Evolutionary conservation across 2,888 invertebrate genomes (phyloP).

Genomic region (Anodontia alba): DNA sequence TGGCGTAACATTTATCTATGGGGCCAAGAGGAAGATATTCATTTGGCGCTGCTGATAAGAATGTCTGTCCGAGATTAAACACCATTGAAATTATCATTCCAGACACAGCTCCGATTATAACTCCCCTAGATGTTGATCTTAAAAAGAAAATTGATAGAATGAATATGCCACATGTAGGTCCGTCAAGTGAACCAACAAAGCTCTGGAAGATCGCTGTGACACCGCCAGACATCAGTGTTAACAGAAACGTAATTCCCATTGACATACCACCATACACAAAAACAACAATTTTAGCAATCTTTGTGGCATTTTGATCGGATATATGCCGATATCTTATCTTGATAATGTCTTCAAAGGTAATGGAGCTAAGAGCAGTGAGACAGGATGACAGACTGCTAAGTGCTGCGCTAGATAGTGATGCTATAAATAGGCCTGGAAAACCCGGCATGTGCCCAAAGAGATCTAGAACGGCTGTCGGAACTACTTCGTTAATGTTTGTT

Average conservation of each 20-base stretch:
- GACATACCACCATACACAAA: slow-evolving; percentile 29
- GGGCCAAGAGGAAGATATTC: not conserved
- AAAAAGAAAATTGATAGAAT: slow-evolving; percentile 26
- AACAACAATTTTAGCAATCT: slow-evolving; percentile 26
- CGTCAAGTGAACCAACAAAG: slow-evolving; percentile 37
- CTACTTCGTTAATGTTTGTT: slow-evolving; percentile 34
- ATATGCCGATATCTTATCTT: slow-evolving; percentile 23
- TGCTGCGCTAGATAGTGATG: slow-evolving; percentile 41
- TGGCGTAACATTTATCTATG: not conserved
- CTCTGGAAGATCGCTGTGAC: slow-evolving; percentile 18
- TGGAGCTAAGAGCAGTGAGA: slow-evolving; percentile 7
- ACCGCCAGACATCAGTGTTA: not conserved
- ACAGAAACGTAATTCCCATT: slow-evolving; percentile 21
- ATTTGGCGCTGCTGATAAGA: not conserved
- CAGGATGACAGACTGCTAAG: slow-evolving; percentile 39
- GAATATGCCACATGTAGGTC: slow-evolving; percentile 35
- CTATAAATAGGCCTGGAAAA: slow-evolving; percentile 38
- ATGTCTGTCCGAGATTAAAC: slow-evolving; percentile 32
- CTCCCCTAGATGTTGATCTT: slow-evolving; percentile 31
- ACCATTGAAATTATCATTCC: slow-evolving; percentile 23
- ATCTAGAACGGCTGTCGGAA: slow-evolving; percentile 30
- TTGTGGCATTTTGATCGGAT: slow-evolving; percentile 17
- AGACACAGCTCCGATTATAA: slow-evolving; percentile 15
- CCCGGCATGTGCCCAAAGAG: slow-evolving; percentile 28
- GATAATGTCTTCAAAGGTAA: slow-evolving; percentile 18